Evolutionary conservation across 2,888 invertebrate species (phyloP).

Genomic region (Andrena marginata): DNA sequence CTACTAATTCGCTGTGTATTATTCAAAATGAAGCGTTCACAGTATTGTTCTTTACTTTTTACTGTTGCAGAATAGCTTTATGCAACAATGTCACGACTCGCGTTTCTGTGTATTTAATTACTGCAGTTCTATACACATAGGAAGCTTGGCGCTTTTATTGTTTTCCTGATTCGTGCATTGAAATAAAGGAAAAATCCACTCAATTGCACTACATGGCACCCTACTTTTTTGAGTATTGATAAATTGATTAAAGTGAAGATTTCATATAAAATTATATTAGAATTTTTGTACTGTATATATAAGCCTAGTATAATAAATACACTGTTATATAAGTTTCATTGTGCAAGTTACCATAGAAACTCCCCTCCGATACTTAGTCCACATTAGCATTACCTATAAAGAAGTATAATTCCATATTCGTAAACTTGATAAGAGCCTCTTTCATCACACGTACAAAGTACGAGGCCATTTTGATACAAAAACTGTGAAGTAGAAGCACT

Average conservation of each 20-base stretch:
- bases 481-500: not conserved
- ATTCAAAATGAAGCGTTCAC: not conserved
- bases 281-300: not conserved
- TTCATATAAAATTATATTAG: no score
- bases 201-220: no score
- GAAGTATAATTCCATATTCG: conserved; percentile 14
- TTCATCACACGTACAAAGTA: conserved; percentile 51
- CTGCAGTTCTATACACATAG: not conserved
- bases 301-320: not conserved
- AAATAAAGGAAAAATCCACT: not conserved
- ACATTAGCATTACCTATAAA: conserved; percentile 18
- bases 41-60: not conserved
- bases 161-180: not conserved
- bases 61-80: no score
- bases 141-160: not conserved
- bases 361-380: conserved; percentile 4
- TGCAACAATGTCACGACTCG: no score
- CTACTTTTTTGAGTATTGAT: no score
- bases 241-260: no score
- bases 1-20: not conserved
- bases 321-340: conserved; percentile 21
- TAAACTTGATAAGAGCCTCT: conserved; percentile 47
- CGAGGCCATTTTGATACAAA: conserved; percentile 35
- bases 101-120: no score
- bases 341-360: not conserved